Percentiles rank a stretch among this genome's conserved stretches.
Conservation (phyloP, 1,140 invertebrate species). For the Drosophila trapezifrons region DNA sequence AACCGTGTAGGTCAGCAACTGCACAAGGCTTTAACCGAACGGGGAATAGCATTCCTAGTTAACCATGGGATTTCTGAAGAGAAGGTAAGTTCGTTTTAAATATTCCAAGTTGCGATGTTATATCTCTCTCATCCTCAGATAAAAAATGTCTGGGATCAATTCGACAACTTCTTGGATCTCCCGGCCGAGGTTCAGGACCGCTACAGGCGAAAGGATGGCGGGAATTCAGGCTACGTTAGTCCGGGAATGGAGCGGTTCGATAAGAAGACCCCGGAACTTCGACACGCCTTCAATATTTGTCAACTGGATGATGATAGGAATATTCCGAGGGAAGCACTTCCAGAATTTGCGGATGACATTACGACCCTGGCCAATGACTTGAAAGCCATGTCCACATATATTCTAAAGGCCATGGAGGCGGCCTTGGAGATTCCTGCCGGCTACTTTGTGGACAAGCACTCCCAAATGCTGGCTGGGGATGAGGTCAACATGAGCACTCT, state of each 20-base stretch:
- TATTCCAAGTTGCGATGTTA: conserved; percentile 16
- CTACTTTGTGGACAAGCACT: conserved; percentile 87
- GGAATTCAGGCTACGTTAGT: conserved; percentile 87
- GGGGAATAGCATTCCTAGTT: conserved; percentile 89
- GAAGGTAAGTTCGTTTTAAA: conserved; percentile 85
- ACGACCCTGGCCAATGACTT: conserved; percentile 87
- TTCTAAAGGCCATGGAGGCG: conserved; percentile 87
- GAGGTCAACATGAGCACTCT: conserved; percentile 88
- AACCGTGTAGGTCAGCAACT: conserved; percentile 88
- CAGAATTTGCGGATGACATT: conserved; percentile 87
- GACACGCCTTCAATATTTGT: conserved; percentile 88
- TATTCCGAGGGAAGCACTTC: conserved; percentile 88
- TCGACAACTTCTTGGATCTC: conserved; percentile 88
- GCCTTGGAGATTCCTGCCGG: conserved; percentile 79
- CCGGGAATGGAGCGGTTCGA: conserved; percentile 87
- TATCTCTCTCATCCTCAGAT: conserved; percentile 69
- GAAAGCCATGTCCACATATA: conserved; percentile 87
- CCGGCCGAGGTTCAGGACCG: conserved; percentile 86
- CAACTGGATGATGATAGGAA: conserved; percentile 86
- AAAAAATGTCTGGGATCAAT: conserved; percentile 87
- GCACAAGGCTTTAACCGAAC: conserved; percentile 87
- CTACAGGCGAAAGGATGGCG: conserved; percentile 85
- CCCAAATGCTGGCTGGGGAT: conserved; percentile 86
- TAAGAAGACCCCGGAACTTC: conserved; percentile 86
- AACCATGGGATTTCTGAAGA: conserved; percentile 90